phyloP scores from a whole-genome alignment of 2,888 invertebrate genomes.

The Netelia virgata region DNA sequence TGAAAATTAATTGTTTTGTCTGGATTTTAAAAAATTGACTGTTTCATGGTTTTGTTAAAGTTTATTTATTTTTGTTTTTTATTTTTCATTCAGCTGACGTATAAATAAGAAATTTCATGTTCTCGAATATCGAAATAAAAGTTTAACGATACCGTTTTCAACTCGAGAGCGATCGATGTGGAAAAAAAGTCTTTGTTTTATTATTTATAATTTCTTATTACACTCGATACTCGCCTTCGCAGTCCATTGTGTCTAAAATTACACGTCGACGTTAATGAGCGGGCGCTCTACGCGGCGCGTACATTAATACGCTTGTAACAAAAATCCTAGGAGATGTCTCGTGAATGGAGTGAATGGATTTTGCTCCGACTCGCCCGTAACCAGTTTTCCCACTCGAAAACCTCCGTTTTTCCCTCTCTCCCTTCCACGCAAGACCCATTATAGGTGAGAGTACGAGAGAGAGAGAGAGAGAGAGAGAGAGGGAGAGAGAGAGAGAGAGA shows the following conservation, averaged over 20 bases:
- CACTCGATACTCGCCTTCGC: not conserved
- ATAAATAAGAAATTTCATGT: not conserved
- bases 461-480: too few species aligned
- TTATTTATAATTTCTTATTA: not conserved
- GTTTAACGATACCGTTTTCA: too few species aligned
- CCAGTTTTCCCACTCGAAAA: conserved; percentile 69
- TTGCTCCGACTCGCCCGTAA: conserved; percentile 42
- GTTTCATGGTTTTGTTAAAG: too few species aligned
- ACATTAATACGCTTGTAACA: not conserved
- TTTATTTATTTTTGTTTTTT: too few species aligned
- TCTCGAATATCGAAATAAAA: not conserved
- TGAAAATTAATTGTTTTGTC: too few species aligned
- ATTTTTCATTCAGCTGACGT: not conserved
- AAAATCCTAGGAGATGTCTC: conserved; percentile 39
- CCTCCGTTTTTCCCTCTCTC: conserved; percentile 34
- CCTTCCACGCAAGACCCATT: conserved; percentile 31
- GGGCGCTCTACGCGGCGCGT: not conserved
- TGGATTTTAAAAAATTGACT: too few species aligned
- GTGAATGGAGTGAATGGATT: conserved; percentile 59
- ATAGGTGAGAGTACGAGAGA: conserved; percentile 38
- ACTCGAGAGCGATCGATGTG: too few species aligned
- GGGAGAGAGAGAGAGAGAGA: too few species aligned
- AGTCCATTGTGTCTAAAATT: conserved; percentile 9
- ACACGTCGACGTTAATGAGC: not conserved
- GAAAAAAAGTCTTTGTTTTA: not conserved